A percentile compares a stretch with the other conserved stretches of the same genome.
Evolutionary conservation across 2,797 vertebrate species (phyloP).

Genomic region (Neomorphus geoffroyi): DNA sequence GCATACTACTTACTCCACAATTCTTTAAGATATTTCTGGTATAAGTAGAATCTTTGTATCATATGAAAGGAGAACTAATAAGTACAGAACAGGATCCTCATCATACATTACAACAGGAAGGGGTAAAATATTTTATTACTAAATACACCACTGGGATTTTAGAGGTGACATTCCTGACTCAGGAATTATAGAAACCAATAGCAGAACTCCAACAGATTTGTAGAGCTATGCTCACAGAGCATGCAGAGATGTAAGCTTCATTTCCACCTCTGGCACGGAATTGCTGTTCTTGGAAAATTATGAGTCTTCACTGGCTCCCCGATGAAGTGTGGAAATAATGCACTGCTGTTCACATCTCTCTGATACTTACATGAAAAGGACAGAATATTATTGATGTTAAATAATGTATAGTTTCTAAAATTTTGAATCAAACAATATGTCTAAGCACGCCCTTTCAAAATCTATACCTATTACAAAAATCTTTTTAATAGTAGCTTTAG

Average conservation of each 20-base stretch:
- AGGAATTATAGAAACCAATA: background rate
- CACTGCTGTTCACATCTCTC: background rate
- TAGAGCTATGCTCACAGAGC: rapidly evolving
- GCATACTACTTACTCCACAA: background rate
- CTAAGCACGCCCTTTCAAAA: background rate
- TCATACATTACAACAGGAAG: background rate
- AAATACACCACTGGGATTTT: background rate
- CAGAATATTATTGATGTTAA: background rate
- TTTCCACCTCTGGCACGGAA: background rate
- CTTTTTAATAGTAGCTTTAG: background rate
- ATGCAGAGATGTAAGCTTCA: background rate
- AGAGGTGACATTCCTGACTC: background rate
- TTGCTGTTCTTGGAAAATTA: background rate
- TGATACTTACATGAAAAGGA: background rate
- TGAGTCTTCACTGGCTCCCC: background rate
- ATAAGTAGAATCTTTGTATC: background rate
- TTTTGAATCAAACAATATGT: background rate
- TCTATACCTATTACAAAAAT: background rate
- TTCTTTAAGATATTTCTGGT: background rate
- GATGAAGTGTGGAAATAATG: background rate
- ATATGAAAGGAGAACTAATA: background rate
- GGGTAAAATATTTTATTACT: background rate
- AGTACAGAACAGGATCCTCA: background rate
- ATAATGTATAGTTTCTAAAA: background rate
- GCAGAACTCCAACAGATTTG: background rate